Base-by-base conservation (phyloP, 2,113 vertebrate genomes). In the Clupea harengus region DNA sequence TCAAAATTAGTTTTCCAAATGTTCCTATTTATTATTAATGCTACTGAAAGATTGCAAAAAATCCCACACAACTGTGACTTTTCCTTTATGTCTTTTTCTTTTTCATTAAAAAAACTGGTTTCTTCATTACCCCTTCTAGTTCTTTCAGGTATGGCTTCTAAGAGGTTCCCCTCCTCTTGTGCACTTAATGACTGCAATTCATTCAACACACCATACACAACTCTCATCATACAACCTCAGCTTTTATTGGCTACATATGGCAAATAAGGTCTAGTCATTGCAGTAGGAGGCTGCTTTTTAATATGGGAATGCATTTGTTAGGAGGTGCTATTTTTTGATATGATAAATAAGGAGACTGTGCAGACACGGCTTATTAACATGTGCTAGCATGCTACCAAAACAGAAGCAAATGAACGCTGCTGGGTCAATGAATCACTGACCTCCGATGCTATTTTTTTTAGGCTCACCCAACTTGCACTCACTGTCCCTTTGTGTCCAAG, bases 21-120 rank as follows among this genome's bases (percentile, higher is more conserved):
- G 83, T 86, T 88, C 81, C 81, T 86, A 60, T 89, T 89, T 85
- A 89, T 89, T 82, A 85, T 86, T 83, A 85, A 80, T 87, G 83
- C 85, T 85, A 87, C 82, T 81, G 83, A 88, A 86, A 85, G 45
- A 88, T 88, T 88, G 83, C 83, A 88, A 88, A 86, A 83, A 52
- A 75, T 82, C 32, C 47, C 86, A 60, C 18, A 60, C 54, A 60
- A 60, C 54, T 60, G 86, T 22, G 45, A 88, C 88, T 82, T 83
- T 89, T 83, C 85, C 81, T 81, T 86, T 85, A 81, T 81, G 52
- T 83, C 32, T 9, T 45, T 64, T 67, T 46, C 13, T 28, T 54
- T 46, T 32, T 72, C 45, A 52, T 45, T 57, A 72, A 45, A 20
- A 20, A 18, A 60, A 22, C 20, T n/a, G 6, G 6, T 6, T 60